Evolutionary conservation across 1,140 invertebrate genomes (phyloP).

Genomic region (Tetramorium parvispinum): DNA sequence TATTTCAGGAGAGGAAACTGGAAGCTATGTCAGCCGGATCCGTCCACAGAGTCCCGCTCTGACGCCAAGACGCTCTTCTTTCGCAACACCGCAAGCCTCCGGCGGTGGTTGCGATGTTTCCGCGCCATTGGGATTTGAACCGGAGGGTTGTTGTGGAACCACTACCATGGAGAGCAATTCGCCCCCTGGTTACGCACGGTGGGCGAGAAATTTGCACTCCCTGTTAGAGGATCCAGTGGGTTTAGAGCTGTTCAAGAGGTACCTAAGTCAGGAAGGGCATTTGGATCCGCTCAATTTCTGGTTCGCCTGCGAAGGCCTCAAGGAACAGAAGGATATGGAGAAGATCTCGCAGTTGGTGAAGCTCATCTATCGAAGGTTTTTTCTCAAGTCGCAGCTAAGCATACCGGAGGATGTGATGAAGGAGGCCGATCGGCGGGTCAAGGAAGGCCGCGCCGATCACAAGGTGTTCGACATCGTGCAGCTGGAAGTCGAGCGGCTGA

Average conservation of each 20-base stretch:
- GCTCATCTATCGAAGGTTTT: constrained; percentile 92
- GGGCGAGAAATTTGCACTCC: constrained; percentile 93
- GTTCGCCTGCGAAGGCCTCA: constrained; percentile 96
- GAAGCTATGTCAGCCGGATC: constrained; percentile 80
- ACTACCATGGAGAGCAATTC: constrained; percentile 86
- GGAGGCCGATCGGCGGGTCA: constrained; percentile 89
- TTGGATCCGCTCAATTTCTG: constrained; percentile 94
- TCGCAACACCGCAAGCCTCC: constrained; percentile 76
- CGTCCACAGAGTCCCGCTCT: constrained; percentile 83
- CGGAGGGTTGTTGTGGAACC: constrained; percentile 85
- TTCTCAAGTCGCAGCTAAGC: constrained; percentile 93
- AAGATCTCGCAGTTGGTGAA: constrained; percentile 92
- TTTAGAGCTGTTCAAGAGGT: constrained; percentile 93
- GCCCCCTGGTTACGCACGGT: constrained; percentile 93
- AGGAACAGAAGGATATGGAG: constrained; percentile 90
- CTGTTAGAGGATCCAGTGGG: constrained; percentile 95
- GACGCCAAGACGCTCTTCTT: constrained; percentile 84
- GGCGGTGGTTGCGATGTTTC: constrained; percentile 83
- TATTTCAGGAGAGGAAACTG: constrained; percentile 84
- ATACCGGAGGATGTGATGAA: constrained; percentile 92
- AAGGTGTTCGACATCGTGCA: constrained; percentile 90
- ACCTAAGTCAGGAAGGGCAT: constrained; percentile 93
- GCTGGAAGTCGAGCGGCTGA: constrained; percentile 91
- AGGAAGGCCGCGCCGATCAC: constrained; percentile 86
- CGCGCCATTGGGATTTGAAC: constrained; percentile 86